Evolutionary conservation across 2,888 invertebrate genomes (phyloP).

Genomic region (Synanthedon andrenaeformis): DNA sequence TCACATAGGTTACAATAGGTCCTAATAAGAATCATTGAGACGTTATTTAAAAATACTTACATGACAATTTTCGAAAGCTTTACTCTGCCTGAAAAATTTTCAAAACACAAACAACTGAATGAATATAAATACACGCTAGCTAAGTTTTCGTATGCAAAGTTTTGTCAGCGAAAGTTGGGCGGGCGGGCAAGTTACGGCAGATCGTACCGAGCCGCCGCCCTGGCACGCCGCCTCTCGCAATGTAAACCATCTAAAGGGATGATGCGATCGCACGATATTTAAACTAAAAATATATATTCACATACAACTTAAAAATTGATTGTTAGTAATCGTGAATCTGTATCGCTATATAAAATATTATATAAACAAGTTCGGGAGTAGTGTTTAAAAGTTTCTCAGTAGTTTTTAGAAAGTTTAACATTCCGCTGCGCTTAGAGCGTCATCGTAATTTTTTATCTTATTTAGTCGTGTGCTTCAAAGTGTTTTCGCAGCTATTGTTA

Average conservation of each 20-base stretch:
- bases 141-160: not conserved
- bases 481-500: conserved; percentile 17
- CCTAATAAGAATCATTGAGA: too few species aligned
- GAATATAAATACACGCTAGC: not conserved
- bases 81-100: too few species aligned
- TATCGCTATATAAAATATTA: conserved; percentile 15
- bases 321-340: conserved; percentile 18
- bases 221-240: conserved; percentile 24
- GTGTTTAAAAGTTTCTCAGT: conserved; percentile 19
- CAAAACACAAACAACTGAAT: too few species aligned
- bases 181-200: conserved; percentile 20
- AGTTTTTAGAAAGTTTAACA: conserved; percentile 15
- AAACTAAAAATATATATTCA: conserved; percentile 13
- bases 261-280: conserved; percentile 14
- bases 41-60: too few species aligned
- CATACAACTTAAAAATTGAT: conserved; percentile 3
- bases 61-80: too few species aligned
- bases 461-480: conserved; percentile 17
- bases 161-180: conserved; percentile 12
- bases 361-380: conserved; percentile 6
- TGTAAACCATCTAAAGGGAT: conserved; percentile 20
- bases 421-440: conserved; percentile 1
- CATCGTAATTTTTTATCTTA: conserved; percentile 14
- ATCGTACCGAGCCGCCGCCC: conserved; percentile 39
- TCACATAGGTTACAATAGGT: too few species aligned